phyloP scores from a whole-genome alignment of 2,113 vertebrate genomes.

The Guaruba guarouba region DNA sequence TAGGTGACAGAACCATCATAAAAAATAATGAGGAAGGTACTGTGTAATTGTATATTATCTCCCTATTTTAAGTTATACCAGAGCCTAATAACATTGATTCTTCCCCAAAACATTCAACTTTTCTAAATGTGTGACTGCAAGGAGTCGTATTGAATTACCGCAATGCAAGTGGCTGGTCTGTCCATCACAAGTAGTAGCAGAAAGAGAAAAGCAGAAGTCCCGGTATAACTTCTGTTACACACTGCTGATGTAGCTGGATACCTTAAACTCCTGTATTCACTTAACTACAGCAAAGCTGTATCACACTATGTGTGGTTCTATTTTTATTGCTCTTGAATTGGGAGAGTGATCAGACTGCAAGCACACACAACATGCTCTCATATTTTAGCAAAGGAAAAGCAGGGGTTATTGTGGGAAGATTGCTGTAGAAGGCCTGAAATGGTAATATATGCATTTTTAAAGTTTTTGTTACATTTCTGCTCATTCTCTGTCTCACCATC shows the following conservation, averaged over 20 bases:
- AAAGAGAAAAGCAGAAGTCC: neutral
- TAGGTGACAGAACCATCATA: neutral
- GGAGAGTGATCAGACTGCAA: neutral
- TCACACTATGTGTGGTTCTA: accelerated
- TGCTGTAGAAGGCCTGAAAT: neutral
- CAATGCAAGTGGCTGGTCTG: neutral
- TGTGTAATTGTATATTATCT: neutral
- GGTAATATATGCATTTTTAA: neutral
- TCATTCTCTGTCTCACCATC: neutral
- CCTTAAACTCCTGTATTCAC: neutral
- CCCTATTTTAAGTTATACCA: neutral
- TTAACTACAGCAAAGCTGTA: neutral
- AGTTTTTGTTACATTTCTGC: neutral
- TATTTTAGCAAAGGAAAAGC: neutral
- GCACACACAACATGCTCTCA: neutral
- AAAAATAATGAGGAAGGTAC: neutral
- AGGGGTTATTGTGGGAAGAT: neutral
- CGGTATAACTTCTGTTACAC: neutral
- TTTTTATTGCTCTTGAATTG: neutral
- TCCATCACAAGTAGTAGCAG: neutral
- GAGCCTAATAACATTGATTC: neutral
- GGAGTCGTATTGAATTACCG: neutral
- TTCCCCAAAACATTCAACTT: neutral
- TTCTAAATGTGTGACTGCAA: neutral
- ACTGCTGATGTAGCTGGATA: neutral